A percentile compares a stretch with the other conserved stretches of the same genome.
These are phyloP conservation scores for Meriones unguiculatus DNA, from an alignment of 2,113 vertebrate species.

Conservation along the genomic window DNA sequence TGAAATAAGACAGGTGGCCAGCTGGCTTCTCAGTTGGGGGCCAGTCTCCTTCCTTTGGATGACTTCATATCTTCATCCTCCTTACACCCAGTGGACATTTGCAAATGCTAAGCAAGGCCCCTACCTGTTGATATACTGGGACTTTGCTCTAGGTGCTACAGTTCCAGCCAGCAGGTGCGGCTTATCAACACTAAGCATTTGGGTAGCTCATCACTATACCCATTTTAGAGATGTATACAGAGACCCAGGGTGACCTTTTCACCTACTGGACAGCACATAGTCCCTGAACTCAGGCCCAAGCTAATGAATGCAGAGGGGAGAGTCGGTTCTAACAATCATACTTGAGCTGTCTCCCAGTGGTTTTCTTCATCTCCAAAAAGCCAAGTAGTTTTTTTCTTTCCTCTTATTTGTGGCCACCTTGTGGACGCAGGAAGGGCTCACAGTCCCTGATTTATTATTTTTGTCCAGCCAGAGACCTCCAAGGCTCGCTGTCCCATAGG, in stretches of 20 bases:
- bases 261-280: not conserved
- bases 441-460: not conserved
- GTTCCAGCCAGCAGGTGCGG: not conserved
- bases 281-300: not conserved
- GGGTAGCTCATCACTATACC: not conserved
- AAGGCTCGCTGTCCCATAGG: not conserved
- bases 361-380: not conserved
- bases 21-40: not conserved
- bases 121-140: accelerated
- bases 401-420: not conserved
- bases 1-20: not conserved
- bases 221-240: not conserved
- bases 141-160: not conserved
- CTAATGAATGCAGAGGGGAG: not conserved
- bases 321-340: not conserved
- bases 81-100: not conserved
- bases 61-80: not conserved
- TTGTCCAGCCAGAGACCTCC: not conserved
- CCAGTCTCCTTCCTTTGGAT: not conserved
- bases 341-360: not conserved
- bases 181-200: not conserved
- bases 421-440: not conserved
- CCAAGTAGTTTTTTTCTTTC: not conserved
- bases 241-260: not conserved
- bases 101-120: not conserved